These are phyloP conservation scores for Bombylius discolor DNA, from an alignment of 2,888 invertebrate species.

Conservation along the genomic window DNA sequence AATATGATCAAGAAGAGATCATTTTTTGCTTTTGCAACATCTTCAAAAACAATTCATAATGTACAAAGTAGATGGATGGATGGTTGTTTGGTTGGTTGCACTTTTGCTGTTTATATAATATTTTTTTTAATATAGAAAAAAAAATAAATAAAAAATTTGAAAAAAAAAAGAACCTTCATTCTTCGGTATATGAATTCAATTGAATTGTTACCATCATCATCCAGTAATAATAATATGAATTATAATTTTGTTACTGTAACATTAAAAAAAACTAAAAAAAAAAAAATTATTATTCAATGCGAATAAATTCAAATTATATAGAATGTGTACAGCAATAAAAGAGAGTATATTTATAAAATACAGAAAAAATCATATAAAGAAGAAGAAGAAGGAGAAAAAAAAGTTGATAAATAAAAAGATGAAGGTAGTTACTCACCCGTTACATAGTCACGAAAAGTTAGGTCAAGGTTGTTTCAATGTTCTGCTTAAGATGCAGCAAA, in stretches of 20 bases:
- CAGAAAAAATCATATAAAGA: too few relatives aligned
- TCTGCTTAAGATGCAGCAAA: not conserved
- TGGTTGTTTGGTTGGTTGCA: not conserved
- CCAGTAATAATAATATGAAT: constrained; percentile 3
- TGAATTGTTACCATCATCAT: not conserved
- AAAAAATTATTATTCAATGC: not conserved
- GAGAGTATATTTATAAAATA: too few relatives aligned
- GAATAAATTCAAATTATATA: not conserved
- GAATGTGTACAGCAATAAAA: too few relatives aligned
- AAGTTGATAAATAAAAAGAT: not conserved
- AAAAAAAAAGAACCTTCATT: not conserved
- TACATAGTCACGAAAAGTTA: constrained; percentile 1
- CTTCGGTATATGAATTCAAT: constrained; percentile 9
- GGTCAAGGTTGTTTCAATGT: constrained; percentile 8
- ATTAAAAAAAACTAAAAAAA: not conserved
- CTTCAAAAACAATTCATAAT: not conserved
- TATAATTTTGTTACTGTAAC: constrained; percentile 5
- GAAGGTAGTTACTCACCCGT: not conserved
- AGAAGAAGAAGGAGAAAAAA: not conserved
- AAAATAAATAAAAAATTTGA: too few relatives aligned
- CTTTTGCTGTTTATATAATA: too few relatives aligned
- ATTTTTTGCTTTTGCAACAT: constrained; percentile 2
- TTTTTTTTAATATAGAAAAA: not conserved
- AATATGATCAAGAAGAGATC: too few relatives aligned
- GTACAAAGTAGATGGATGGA: not conserved